Percentiles rank a stretch among this genome's conserved stretches.
These are phyloP conservation scores for Samia ricini DNA, from an alignment of 1,140 invertebrate species.

Conservation along the genomic window DNA sequence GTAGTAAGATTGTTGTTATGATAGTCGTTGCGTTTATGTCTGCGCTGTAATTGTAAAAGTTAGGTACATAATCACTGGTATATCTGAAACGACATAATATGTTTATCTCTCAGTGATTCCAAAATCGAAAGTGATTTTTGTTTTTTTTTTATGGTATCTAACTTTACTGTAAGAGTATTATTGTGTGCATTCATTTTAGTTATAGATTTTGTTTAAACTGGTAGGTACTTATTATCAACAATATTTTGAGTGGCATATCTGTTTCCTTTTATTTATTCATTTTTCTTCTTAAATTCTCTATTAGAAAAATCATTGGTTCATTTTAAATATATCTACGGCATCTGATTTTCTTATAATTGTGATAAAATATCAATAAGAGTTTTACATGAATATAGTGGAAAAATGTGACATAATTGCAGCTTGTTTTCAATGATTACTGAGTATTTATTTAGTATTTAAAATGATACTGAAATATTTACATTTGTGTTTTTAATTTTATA, in stretches of 20 bases:
- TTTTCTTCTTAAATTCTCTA: too few relatives aligned
- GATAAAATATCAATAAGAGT: too few relatives aligned
- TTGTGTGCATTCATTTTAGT: background rate
- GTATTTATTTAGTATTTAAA: background rate
- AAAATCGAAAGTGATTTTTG: background rate
- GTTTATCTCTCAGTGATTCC: background rate
- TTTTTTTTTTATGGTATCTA: background rate
- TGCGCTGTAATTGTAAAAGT: background rate
- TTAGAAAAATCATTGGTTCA: too few relatives aligned
- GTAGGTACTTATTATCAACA: too few relatives aligned
- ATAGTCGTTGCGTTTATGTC: conserved; percentile 19
- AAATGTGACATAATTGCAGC: background rate
- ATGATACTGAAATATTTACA: background rate
- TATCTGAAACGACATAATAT: background rate
- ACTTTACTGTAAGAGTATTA: background rate
- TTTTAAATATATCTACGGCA: too few relatives aligned
- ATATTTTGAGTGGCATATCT: too few relatives aligned
- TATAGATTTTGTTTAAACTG: too few relatives aligned
- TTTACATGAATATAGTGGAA: too few relatives aligned
- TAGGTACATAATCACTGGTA: background rate
- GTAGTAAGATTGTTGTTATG: conserved; percentile 30
- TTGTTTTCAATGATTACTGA: background rate
- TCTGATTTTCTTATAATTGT: too few relatives aligned
- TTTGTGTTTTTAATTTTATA: background rate
- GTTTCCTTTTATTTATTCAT: too few relatives aligned